Evolutionary conservation across 2,797 vertebrate genomes (phyloP).

Genomic region (Arrhamphus sclerolepis): DNA sequence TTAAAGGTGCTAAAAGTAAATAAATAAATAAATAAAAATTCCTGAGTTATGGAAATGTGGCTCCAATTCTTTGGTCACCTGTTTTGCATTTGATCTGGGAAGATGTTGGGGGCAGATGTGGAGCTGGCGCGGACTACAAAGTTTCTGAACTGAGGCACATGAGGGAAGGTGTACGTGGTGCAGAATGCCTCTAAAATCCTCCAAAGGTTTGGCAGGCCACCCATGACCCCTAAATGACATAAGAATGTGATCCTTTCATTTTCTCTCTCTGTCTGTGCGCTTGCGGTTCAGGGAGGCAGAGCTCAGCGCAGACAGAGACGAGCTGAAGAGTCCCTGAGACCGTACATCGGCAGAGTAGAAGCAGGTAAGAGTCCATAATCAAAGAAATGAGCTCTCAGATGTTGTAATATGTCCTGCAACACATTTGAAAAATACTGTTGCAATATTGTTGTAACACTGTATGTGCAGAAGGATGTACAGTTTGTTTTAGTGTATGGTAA

Average conservation of each 20-base stretch:
- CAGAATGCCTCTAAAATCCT: slow-evolving; percentile 5
- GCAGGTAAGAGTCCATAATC: slow-evolving; percentile 65
- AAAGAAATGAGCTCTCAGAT: neutral
- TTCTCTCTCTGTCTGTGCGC: slow-evolving; percentile 24
- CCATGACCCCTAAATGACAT: slow-evolving; percentile 12
- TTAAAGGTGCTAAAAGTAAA: slow-evolving; percentile 14
- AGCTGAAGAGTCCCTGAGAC: slow-evolving; percentile 74
- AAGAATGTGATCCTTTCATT: slow-evolving; percentile 4
- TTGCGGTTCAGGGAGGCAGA: slow-evolving; percentile 68
- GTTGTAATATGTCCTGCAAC: no score
- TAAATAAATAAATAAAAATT: slow-evolving; percentile 1
- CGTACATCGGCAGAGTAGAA: slow-evolving; percentile 78
- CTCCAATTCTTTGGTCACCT: slow-evolving; percentile 44
- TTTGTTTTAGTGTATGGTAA: no score
- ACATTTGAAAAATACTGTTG: no score
- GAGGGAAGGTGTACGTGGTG: slow-evolving; percentile 1
- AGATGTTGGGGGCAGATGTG: slow-evolving; percentile 60
- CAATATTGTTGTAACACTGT: no score
- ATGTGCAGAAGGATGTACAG: no score
- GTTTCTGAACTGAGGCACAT: slow-evolving; percentile 24
- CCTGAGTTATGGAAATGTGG: slow-evolving; percentile 7
- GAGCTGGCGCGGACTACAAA: slow-evolving; percentile 67
- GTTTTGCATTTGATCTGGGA: slow-evolving; percentile 56
- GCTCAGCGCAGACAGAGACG: slow-evolving; percentile 77
- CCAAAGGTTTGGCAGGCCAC: neutral